A percentile compares a stretch with the other conserved stretches of the same genome.
These are phyloP conservation scores for Sinhomidia bicolor DNA, from an alignment of 2,888 invertebrate genomes.

Conservation along the genomic window DNA sequence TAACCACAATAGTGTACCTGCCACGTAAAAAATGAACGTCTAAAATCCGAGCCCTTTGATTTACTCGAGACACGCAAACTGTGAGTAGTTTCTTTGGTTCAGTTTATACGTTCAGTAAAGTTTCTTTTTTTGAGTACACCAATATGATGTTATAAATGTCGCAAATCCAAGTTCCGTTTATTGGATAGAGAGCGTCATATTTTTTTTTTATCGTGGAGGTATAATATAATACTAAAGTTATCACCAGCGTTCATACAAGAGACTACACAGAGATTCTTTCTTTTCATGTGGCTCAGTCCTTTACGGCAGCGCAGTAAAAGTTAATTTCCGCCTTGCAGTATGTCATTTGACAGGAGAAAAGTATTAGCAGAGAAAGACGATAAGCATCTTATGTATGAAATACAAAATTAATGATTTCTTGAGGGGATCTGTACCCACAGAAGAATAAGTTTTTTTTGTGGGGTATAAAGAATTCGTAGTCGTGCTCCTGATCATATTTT, in stretches of 20 bases:
- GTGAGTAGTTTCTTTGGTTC: too few relatives aligned
- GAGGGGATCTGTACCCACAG: neutral
- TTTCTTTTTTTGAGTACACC: neutral
- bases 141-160: neutral
- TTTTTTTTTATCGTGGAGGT: neutral
- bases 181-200: too few relatives aligned
- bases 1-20: neutral
- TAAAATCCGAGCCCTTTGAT: constrained; percentile 1
- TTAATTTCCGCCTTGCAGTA: neutral
- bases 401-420: neutral
- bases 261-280: constrained; percentile 24
- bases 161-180: neutral
- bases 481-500: too few relatives aligned
- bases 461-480: too few relatives aligned
- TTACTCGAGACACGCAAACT: constrained; percentile 20
- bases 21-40: neutral
- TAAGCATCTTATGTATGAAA: neutral
- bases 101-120: too few relatives aligned
- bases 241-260: too few relatives aligned
- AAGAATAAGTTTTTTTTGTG: too few relatives aligned
- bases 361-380: neutral
- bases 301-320: constrained; percentile 9
- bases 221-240: too few relatives aligned
- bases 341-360: neutral
- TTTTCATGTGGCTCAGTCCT: neutral